These are phyloP conservation scores for Molossus alvarezi DNA, from an alignment of 2,797 vertebrate genomes.

Conservation along the genomic window DNA sequence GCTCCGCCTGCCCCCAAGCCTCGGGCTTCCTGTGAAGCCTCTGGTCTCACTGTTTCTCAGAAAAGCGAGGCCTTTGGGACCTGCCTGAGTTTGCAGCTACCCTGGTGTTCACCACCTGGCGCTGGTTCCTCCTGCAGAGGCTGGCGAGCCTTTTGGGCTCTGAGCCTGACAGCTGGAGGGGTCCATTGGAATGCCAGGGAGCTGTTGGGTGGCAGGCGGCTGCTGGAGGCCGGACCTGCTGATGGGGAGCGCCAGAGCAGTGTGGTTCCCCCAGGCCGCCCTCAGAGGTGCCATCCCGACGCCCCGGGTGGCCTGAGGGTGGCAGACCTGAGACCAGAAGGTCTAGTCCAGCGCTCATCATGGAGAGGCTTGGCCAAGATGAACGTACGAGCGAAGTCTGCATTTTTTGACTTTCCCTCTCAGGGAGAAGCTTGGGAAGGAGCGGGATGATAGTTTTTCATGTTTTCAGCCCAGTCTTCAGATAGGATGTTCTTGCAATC, in stretches of 20 bases:
- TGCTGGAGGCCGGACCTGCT: neutral
- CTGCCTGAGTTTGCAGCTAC: neutral
- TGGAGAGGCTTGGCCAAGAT: neutral
- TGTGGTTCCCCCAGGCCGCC: neutral
- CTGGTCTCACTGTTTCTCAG: neutral
- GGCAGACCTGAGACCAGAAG: neutral
- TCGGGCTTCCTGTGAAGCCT: neutral
- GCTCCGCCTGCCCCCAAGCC: accelerated
- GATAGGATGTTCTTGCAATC: neutral
- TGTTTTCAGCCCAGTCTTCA: neutral
- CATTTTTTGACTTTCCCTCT: neutral
- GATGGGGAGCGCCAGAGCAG: accelerated
- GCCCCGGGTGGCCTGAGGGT: neutral
- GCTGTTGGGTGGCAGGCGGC: neutral
- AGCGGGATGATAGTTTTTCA: neutral
- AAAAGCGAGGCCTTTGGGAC: neutral
- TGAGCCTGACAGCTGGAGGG: accelerated
- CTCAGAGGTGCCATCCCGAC: neutral
- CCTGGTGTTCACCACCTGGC: neutral
- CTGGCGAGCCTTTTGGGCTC: neutral
- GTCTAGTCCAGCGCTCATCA: neutral
- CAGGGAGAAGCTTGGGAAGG: neutral
- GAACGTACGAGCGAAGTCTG: neutral
- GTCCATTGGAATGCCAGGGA: neutral
- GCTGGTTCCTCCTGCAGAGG: neutral